Percentiles rank a stretch among this genome's conserved stretches.
phyloP scores from a whole-genome alignment of 2,888 invertebrate genomes.

The Xestia xanthographa region DNA sequence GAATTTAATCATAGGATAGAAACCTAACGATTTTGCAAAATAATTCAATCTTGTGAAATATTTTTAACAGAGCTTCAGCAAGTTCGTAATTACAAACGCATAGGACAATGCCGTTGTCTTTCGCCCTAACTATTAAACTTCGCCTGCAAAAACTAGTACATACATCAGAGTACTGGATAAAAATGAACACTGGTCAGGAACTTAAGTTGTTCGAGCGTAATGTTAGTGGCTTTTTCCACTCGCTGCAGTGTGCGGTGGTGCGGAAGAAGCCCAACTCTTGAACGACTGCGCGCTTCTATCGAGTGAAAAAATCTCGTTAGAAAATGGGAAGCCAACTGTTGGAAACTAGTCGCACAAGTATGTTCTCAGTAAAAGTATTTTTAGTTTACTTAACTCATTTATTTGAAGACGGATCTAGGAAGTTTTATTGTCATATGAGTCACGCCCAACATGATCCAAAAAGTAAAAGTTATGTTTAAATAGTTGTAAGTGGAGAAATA shows the following conservation, averaged over 20 bases:
- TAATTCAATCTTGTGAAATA: not conserved
- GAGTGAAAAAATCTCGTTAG: constrained; percentile 87
- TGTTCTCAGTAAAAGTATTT: constrained; percentile 77
- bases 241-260: constrained; percentile 69
- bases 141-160: constrained; percentile 40
- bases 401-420: constrained; percentile 62
- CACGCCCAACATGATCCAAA: constrained; percentile 76
- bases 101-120: constrained; percentile 43
- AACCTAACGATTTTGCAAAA: not conserved
- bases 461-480: constrained; percentile 82
- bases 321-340: constrained; percentile 87
- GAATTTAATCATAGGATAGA: not conserved
- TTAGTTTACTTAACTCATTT: constrained; percentile 66
- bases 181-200: constrained; percentile 62
- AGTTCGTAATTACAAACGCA: constrained; percentile 10
- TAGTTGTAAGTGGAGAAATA: constrained; percentile 69
- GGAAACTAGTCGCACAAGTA: constrained; percentile 81
- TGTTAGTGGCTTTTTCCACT: constrained; percentile 79
- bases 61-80: not conserved
- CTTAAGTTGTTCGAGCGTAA: constrained; percentile 64
- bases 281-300: constrained; percentile 70
- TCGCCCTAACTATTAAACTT: constrained; percentile 39
- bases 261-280: constrained; percentile 78
- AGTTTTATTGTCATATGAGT: constrained; percentile 69
- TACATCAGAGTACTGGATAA: constrained; percentile 54